Conservation (phyloP, 2,797 vertebrate species). For the Gorsachius magnificus region DNA sequence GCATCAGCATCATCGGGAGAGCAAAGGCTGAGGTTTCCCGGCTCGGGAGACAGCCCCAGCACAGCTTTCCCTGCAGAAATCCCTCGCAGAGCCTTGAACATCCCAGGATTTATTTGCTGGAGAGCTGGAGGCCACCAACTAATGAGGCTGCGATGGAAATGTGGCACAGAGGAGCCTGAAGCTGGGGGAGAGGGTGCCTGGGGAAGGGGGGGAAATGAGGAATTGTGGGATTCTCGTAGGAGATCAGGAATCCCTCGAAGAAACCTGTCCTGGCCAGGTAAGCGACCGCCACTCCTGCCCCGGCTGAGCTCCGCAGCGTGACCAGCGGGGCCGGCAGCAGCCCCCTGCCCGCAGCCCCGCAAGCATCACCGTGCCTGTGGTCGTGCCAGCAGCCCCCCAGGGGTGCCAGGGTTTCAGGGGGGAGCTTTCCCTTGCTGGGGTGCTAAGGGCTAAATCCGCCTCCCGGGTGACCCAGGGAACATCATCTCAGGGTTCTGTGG, state of each 20-base stretch:
- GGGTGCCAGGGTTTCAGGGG: neutral
- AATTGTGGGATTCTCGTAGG: neutral
- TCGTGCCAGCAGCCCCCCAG: neutral
- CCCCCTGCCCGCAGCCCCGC: neutral
- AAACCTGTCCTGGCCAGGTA: too few relatives aligned
- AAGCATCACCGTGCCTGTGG: neutral
- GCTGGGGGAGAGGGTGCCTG: neutral
- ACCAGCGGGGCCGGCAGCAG: neutral
- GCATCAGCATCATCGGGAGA: rapidly evolving
- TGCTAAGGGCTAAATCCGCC: neutral
- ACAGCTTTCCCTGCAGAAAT: neutral
- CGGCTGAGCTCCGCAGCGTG: neutral
- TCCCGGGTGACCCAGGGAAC: neutral
- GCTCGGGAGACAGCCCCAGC: neutral
- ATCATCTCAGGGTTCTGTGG: neutral
- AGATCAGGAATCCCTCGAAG: neutral
- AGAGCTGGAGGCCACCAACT: neutral
- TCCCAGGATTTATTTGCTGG: neutral
- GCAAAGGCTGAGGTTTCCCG: neutral
- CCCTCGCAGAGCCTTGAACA: neutral
- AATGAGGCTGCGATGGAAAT: neutral
- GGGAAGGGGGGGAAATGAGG: too few relatives aligned
- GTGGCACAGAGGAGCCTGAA: neutral
- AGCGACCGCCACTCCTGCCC: neutral
- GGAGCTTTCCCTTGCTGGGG: neutral